These are phyloP conservation scores for Oryzias javanicus DNA, from an alignment of 2,113 vertebrate genomes.

Conservation along the genomic window DNA sequence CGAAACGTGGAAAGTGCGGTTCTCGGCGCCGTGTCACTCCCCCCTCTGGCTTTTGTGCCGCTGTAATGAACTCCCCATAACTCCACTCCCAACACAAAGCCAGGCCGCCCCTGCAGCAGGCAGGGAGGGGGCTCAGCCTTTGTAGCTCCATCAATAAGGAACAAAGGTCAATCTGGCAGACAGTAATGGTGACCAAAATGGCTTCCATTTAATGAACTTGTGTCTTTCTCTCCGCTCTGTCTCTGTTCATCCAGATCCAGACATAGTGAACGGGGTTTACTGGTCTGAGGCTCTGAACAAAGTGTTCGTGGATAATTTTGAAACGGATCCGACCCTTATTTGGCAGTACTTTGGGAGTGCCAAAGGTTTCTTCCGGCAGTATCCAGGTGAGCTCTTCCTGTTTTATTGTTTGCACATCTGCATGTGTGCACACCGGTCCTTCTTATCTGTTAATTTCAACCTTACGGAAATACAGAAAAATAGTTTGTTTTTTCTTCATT, in stretches of 20 bases:
- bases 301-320: conserved; percentile 97
- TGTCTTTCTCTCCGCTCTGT: conserved; percentile 15
- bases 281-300: conserved; percentile 99
- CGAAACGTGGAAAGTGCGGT: conserved; percentile 41
- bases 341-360: conserved; percentile 99
- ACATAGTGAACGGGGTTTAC: conserved; percentile 95
- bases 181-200: conserved; percentile 41
- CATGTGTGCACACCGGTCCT: too few species aligned
- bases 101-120: conserved; percentile 45
- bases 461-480: too few species aligned
- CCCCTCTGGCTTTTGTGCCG: conserved; percentile 61
- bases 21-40: conserved; percentile 50
- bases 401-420: too few species aligned
- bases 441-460: too few species aligned
- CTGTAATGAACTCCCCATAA: conserved; percentile 67
- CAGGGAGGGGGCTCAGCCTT: conserved; percentile 35
- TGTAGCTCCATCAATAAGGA: conserved; percentile 55
- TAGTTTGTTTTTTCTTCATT: too few species aligned
- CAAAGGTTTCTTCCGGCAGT: conserved; percentile 98
- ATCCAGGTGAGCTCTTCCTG: conserved; percentile 83
- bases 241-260: conserved; percentile 81
- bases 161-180: conserved; percentile 54
- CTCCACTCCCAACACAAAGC: conserved; percentile 65
- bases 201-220: conserved; percentile 49
- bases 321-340: conserved; percentile 93